Evolutionary conservation across 2,113 vertebrate species (phyloP).

Genomic region (Colossoma macropomum): DNA sequence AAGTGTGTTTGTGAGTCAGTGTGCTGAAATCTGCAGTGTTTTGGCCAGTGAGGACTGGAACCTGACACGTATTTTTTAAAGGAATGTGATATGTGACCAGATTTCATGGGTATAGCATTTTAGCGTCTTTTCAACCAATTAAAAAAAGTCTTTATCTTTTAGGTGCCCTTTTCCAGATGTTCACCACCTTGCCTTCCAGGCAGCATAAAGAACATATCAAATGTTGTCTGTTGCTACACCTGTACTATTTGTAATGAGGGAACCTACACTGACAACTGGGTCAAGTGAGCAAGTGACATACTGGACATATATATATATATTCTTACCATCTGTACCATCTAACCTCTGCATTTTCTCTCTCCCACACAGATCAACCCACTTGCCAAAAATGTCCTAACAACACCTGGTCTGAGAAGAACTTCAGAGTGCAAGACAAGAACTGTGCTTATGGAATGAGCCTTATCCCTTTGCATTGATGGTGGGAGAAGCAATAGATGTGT

Average conservation of each 20-base stretch:
- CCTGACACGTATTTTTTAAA: no score
- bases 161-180: constrained; percentile 58
- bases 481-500: constrained; percentile 55
- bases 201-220: constrained; percentile 47
- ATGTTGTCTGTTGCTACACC: not conserved
- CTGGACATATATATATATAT: no score
- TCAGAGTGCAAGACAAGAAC: constrained; percentile 35
- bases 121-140: no score
- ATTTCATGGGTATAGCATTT: no score
- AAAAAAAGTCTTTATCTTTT: not conserved
- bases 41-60: no score
- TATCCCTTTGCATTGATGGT: constrained; percentile 62
- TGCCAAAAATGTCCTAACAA: constrained; percentile 61
- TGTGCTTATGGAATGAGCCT: constrained; percentile 60
- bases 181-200: constrained; percentile 52
- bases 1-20: no score
- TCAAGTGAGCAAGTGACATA: no score
- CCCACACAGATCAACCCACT: constrained; percentile 60
- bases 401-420: constrained; percentile 61
- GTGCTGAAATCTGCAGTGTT: no score
- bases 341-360: not conserved
- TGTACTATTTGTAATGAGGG: not conserved
- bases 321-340: no score
- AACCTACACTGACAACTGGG: constrained; percentile 14
- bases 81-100: no score